Conservation (phyloP, 1,140 invertebrate species). For the Platorchestia sp. region DNA sequence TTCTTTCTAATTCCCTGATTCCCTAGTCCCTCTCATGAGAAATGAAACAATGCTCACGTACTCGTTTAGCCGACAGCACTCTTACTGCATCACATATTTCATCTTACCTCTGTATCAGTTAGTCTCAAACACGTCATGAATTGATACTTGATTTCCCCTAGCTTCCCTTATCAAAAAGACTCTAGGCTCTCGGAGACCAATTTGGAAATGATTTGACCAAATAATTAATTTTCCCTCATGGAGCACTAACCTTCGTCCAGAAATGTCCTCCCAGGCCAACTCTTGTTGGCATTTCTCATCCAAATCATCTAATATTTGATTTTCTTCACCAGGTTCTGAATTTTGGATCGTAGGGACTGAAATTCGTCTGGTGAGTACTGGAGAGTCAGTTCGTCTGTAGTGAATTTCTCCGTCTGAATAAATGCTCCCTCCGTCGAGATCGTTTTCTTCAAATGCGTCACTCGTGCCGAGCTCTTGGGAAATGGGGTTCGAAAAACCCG, state of each 20-base stretch:
- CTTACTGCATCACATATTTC: too few relatives aligned
- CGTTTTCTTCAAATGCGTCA: neutral
- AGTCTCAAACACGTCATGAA: too few relatives aligned
- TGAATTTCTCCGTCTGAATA: constrained; percentile 38
- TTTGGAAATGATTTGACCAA: neutral
- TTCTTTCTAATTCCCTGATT: too few relatives aligned
- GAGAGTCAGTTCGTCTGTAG: constrained; percentile 17
- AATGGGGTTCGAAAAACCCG: neutral
- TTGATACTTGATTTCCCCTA: too few relatives aligned
- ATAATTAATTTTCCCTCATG: neutral
- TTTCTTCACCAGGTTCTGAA: neutral
- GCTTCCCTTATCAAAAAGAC: neutral
- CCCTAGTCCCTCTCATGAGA: too few relatives aligned
- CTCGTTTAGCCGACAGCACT: too few relatives aligned
- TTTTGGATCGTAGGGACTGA: neutral
- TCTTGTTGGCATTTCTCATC: constrained; percentile 52
- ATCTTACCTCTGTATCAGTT: too few relatives aligned
- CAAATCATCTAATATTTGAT: constrained; percentile 5
- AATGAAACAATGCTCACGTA: too few relatives aligned
- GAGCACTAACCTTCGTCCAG: constrained; percentile 60
- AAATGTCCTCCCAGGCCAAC: constrained; percentile 58
- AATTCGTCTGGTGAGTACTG: neutral
- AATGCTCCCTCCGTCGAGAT: neutral
- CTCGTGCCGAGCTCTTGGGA: neutral
- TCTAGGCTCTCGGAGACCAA: neutral